phyloP scores from a whole-genome alignment of 2,113 vertebrate species.

The Setophaga coronata region DNA sequence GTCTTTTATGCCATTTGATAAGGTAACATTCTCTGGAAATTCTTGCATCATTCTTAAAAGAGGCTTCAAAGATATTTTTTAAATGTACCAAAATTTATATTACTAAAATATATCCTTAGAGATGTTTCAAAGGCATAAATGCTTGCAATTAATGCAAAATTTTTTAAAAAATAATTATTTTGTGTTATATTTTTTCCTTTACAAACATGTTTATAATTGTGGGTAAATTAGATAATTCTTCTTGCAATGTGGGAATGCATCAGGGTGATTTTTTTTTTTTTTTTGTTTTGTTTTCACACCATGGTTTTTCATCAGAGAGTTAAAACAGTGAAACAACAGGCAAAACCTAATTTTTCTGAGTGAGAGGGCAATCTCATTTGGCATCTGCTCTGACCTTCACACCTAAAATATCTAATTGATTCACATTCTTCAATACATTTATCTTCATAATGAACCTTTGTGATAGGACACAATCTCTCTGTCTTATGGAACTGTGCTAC shows the following conservation, averaged over 20 bases:
- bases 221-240: background rate
- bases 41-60: background rate
- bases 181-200: rapidly evolving
- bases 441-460: background rate
- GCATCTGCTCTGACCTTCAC: background rate
- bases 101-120: background rate
- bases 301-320: background rate
- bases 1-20: background rate
- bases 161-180: background rate
- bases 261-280: background rate
- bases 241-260: background rate
- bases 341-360: background rate
- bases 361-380: background rate
- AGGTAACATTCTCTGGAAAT: background rate
- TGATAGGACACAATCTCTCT: background rate
- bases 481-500: background rate
- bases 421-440: background rate
- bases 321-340: background rate
- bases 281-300: background rate
- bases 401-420: background rate
- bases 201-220: background rate
- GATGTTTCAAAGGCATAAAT: background rate
- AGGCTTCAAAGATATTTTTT: background rate
- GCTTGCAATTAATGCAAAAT: background rate
- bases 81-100: background rate